Conservation (phyloP, 2,888 invertebrate genomes). For the Biston stratarius region DNA sequence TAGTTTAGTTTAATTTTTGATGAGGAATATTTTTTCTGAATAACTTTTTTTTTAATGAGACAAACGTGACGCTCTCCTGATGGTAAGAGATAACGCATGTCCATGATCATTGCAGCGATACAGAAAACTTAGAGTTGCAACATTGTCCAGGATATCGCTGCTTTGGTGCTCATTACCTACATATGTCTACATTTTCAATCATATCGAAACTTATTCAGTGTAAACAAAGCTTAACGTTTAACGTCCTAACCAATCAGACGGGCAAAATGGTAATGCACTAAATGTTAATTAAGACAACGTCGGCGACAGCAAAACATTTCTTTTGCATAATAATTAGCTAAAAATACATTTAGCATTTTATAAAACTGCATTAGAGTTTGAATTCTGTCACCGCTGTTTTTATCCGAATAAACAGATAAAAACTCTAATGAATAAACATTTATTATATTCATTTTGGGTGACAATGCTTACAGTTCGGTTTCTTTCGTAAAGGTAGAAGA, state of each 20-base stretch:
- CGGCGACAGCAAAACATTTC: constrained; percentile 47
- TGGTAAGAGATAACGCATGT: too few species aligned
- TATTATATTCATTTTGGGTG: background rate
- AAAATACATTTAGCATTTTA: constrained; percentile 44
- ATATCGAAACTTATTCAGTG: background rate
- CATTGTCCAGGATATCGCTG: too few species aligned
- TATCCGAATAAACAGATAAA: background rate
- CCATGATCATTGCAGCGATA: too few species aligned
- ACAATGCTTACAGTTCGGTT: background rate
- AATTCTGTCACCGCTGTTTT: constrained; percentile 23
- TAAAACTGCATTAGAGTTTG: constrained; percentile 36
- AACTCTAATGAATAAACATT: background rate
- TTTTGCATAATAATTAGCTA: constrained; percentile 52
- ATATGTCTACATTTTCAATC: too few species aligned
- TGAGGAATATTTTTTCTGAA: too few species aligned
- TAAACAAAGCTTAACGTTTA: background rate
- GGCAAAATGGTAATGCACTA: constrained; percentile 41
- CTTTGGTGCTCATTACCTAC: too few species aligned
- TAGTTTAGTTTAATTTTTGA: too few species aligned
- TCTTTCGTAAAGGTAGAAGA: background rate
- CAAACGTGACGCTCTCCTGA: too few species aligned
- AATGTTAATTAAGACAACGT: constrained; percentile 49
- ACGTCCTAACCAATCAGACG: background rate
- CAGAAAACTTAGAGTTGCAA: too few species aligned
- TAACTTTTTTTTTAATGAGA: too few species aligned